Percentiles rank a stretch among this genome's conserved stretches.
Evolutionary conservation across 2,797 vertebrate species (phyloP).

Genomic region (Pseudocheirus occidentalis): DNA sequence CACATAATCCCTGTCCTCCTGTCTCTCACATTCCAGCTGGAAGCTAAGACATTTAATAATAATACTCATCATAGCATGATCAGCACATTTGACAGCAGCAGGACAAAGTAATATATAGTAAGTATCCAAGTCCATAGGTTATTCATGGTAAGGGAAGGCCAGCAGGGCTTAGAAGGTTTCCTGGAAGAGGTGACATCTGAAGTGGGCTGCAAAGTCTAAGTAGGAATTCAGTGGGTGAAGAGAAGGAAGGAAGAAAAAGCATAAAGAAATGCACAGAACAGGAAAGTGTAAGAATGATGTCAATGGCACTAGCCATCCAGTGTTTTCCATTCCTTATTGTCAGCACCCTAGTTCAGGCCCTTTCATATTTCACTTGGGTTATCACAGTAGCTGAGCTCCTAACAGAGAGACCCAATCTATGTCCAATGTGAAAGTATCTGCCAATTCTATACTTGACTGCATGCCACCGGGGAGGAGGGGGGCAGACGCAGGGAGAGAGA

Average conservation of each 20-base stretch:
- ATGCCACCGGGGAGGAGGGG: no score
- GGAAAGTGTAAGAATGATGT: neutral
- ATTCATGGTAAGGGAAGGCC: neutral
- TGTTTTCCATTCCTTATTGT: neutral
- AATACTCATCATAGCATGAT: neutral
- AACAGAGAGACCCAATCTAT: neutral
- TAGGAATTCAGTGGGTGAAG: neutral
- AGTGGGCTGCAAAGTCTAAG: neutral
- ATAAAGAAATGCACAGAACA: neutral
- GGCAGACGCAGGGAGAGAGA: no score
- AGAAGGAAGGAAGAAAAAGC: neutral
- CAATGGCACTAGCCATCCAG: neutral
- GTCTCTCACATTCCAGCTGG: neutral
- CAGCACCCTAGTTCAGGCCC: neutral
- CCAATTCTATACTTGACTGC: no score
- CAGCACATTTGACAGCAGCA: neutral
- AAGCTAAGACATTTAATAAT: neutral
- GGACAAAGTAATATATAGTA: neutral
- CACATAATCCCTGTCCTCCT: neutral
- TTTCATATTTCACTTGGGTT: neutral
- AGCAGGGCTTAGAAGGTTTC: neutral
- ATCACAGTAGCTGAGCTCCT: neutral
- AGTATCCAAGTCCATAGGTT: neutral
- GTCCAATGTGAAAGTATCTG: no score
- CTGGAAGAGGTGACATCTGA: neutral